Percentiles rank a stretch among this genome's conserved stretches.
phyloP scores from a whole-genome alignment of 2,888 invertebrate genomes.

The Ectropis crepuscularia region DNA sequence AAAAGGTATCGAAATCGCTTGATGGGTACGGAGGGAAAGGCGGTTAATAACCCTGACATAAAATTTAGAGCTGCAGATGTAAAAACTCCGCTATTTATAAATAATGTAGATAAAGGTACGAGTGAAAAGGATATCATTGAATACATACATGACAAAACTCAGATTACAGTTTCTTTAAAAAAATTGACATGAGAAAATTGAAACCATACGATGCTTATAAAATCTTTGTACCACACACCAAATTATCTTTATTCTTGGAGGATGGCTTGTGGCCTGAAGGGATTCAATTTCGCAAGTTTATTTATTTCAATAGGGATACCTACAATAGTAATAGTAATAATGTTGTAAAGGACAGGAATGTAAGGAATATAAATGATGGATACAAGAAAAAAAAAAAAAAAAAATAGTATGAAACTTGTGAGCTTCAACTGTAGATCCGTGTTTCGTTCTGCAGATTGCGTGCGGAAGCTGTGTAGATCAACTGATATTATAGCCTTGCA shows the following conservation, averaged over 20 bases:
- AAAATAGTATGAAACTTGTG: constrained; percentile 20
- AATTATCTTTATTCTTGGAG: constrained; percentile 34
- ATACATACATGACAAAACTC: constrained; percentile 13
- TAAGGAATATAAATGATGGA: constrained; percentile 1
- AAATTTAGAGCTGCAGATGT: constrained; percentile 16
- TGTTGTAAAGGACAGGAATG: constrained; percentile 5
- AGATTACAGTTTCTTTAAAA: constrained; percentile 20
- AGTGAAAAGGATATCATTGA: constrained; percentile 19
- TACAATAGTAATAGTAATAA: neutral
- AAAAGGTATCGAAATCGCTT: constrained; percentile 15
- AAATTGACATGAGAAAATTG: constrained; percentile 30
- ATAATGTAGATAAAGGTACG: constrained; percentile 14
- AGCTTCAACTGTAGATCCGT: constrained; percentile 45
- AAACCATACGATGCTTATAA: constrained; percentile 38
- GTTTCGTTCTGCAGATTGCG: constrained; percentile 36
- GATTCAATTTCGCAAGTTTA: constrained; percentile 37
- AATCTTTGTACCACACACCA: constrained; percentile 36
- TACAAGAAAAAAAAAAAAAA: too few species aligned
- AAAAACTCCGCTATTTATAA: constrained; percentile 17
- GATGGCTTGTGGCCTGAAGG: constrained; percentile 43
- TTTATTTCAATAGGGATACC: constrained; percentile 24
- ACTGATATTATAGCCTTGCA: constrained; percentile 41
- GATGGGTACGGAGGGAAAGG: constrained; percentile 8
- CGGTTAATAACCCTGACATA: neutral
- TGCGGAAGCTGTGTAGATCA: constrained; percentile 32